These are phyloP conservation scores for Agrotis exclamationis DNA, from an alignment of 2,888 invertebrate genomes.

Conservation along the genomic window DNA sequence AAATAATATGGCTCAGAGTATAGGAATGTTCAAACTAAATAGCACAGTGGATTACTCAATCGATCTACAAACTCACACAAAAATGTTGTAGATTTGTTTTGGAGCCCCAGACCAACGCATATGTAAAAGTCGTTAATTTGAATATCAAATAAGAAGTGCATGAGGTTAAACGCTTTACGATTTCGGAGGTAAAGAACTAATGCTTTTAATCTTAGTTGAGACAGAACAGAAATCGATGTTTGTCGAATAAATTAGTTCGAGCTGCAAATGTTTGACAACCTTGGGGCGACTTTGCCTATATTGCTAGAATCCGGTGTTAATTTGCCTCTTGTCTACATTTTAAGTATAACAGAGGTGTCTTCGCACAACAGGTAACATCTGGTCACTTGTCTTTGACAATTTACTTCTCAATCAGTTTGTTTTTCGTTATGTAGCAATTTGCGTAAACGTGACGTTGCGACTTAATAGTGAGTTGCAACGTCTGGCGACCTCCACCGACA, in stretches of 20 bases:
- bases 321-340: slow-evolving; percentile 56
- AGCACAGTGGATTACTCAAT: slow-evolving; percentile 36
- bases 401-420: slow-evolving; percentile 39
- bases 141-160: slow-evolving; percentile 42
- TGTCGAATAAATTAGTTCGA: slow-evolving; percentile 53
- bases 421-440: slow-evolving; percentile 49
- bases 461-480: slow-evolving; percentile 53
- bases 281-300: slow-evolving; percentile 48
- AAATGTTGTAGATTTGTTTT: slow-evolving; percentile 24
- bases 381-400: slow-evolving; percentile 17
- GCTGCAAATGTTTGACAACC: slow-evolving; percentile 58
- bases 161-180: slow-evolving; percentile 9
- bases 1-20: slow-evolving; percentile 12
- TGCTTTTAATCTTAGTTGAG: slow-evolving; percentile 12
- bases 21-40: slow-evolving; percentile 36
- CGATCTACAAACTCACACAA: slow-evolving; percentile 33
- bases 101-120: slow-evolving; percentile 24
- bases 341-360: slow-evolving; percentile 39
- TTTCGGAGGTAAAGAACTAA: slow-evolving; percentile 29
- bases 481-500: slow-evolving; percentile 59
- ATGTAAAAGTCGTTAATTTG: slow-evolving; percentile 41
- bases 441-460: slow-evolving; percentile 46
- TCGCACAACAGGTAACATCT: slow-evolving; percentile 16
- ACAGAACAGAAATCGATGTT: slow-evolving; percentile 37
- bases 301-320: slow-evolving; percentile 43